Evolutionary conservation across 2,113 vertebrate species (phyloP).

Genomic region (Puntigrus tetrazona): DNA sequence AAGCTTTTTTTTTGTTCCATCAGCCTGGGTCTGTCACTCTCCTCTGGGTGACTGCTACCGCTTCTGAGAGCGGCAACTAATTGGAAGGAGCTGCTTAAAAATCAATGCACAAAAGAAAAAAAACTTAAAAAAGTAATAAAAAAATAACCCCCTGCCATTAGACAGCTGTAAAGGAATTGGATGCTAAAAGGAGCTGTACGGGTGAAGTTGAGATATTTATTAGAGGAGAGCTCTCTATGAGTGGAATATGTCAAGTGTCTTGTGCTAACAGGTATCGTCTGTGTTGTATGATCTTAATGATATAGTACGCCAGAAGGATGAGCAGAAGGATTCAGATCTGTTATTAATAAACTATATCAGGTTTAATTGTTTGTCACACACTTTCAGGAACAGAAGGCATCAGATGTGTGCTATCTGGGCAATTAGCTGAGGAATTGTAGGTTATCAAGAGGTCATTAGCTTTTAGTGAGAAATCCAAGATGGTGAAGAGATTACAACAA

Average conservation of each 20-base stretch:
- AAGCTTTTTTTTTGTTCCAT: constrained; percentile 10
- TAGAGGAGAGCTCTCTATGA: not conserved
- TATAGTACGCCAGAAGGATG: not conserved
- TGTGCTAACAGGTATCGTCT: not conserved
- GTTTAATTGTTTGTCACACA: not conserved
- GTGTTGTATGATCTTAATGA: not conserved
- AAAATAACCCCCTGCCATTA: not conserved
- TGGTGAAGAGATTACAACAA: not conserved
- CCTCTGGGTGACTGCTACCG: not conserved
- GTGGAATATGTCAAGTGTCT: constrained; percentile 11
- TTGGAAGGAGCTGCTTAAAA: constrained; percentile 14
- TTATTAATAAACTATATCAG: not conserved
- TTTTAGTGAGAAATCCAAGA: not conserved
- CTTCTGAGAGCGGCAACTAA: not conserved
- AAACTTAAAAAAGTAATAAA: not conserved
- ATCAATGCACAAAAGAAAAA: not conserved
- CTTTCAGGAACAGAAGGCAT: not conserved
- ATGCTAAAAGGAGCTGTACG: not conserved
- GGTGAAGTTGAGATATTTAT: not conserved
- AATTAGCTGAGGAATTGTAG: not conserved
- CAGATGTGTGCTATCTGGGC: not conserved
- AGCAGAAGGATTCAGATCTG: not conserved
- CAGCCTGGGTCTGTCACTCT: constrained; percentile 25
- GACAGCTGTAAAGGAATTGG: not conserved
- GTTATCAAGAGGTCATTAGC: not conserved